Evolutionary conservation across 1,140 invertebrate species (phyloP), one percentile per base, ranked within the genome.

Genomic region (Drosophila sulfurigaster): DNA sequence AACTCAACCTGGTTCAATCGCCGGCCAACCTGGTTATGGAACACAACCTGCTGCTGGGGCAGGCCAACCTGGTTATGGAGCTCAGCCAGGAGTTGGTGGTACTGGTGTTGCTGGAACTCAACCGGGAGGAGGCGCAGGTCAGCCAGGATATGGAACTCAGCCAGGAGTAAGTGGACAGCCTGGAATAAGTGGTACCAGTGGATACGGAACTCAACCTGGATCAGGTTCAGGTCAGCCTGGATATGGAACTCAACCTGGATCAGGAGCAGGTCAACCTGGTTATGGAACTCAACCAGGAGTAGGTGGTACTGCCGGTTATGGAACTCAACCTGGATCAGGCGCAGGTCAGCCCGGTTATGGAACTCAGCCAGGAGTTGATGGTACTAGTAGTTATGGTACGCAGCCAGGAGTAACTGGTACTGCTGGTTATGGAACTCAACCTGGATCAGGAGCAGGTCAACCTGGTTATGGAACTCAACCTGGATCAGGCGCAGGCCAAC

Each of bases 401-500:
- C 56, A 59, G 6, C 41, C 11, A 11, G 35, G 63, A 2, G 48
- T 11, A 46, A 35, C 16, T 15, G 57, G 57, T 60, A 45, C 60
- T n/a, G n/a, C 51, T 25, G 66, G 67, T 5, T 13, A 11, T 11
- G 41, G 32, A 10, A 58, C 62, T 49, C 74, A 60, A 45, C 57
- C 79, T 2, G 80, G 74, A 15, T 7, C 15, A 2, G 57, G 6
- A 41, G 71, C 48, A 43, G 20, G 68, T n/a, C 59, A 63, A 7
- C 35, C 70, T 38, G 70, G 71, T 2, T 8, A 11, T 16, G 45
- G 35, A 7, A 32, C 8, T 5, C 58, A 71, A 20, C 20, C 59
- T 7, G 72, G 72, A 16, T 2, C 5, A 66, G 25, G 46, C 1
- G 64, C 3, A 7, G 59, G 63, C 20, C 72, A 58, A 30, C 62